These are phyloP conservation scores for Enteromius treurensis DNA, from an alignment of 2,797 vertebrate genomes.

Conservation along the genomic window DNA sequence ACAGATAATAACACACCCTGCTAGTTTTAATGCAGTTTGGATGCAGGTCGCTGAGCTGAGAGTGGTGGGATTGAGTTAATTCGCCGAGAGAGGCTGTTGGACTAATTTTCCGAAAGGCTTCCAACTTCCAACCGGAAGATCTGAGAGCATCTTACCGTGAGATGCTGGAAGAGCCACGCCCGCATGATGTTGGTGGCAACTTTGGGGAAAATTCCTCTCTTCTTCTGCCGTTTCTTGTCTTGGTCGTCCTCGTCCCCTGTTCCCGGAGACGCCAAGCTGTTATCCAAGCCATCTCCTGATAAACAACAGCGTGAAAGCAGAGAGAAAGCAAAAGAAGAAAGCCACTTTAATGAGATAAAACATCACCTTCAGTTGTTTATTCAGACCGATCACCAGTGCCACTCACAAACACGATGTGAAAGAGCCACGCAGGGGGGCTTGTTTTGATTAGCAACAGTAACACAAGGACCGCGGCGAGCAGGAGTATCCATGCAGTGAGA, in stretches of 20 bases:
- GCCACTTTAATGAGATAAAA: conserved; percentile 44
- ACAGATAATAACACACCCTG: conserved; percentile 42
- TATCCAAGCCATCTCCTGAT: conserved; percentile 91
- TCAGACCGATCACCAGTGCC: conserved; percentile 34
- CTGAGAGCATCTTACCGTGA: conserved; percentile 83
- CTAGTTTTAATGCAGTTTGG: conserved; percentile 42
- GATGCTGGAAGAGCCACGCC: conserved; percentile 91
- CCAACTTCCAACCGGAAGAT: not conserved
- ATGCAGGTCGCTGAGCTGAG: conserved; percentile 57
- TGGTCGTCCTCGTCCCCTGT: conserved; percentile 96
- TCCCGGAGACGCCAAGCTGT: conserved; percentile 92
- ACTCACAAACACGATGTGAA: conserved; percentile 37
- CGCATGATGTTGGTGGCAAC: conserved; percentile 81
- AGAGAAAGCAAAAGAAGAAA: conserved; percentile 45
- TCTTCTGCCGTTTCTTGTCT: conserved; percentile 97
- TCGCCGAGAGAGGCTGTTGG: not conserved
- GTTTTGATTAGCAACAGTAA: conserved; percentile 53
- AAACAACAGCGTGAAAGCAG: conserved; percentile 41
- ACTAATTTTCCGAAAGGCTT: not conserved
- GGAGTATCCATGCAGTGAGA: conserved; percentile 36
- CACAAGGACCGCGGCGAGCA: conserved; percentile 28
- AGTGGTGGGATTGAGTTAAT: conserved; percentile 28
- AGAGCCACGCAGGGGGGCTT: conserved; percentile 29
- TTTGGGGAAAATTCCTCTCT: conserved; percentile 94
- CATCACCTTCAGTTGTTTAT: conserved; percentile 44